These are phyloP conservation scores for Trachelus stipa DNA, from an alignment of 2,888 invertebrate species.

Conservation along the genomic window DNA sequence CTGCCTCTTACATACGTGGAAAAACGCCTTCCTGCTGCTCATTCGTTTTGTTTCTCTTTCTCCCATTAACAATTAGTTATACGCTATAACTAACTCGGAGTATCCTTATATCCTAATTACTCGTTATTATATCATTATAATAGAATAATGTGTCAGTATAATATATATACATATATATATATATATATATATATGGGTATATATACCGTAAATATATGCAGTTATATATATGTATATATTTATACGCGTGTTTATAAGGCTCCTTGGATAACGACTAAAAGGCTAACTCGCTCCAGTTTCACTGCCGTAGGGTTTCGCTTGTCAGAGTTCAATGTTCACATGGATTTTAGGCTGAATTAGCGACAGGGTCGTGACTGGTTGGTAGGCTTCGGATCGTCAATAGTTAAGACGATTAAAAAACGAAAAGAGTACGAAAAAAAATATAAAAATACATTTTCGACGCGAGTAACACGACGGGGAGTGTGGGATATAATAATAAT, in stretches of 20 bases:
- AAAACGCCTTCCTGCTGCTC: background rate
- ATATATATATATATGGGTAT: conserved; percentile 35
- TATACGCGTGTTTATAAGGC: conserved; percentile 53
- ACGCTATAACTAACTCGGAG: conserved; percentile 13
- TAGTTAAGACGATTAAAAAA: background rate
- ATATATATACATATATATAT: conserved; percentile 39
- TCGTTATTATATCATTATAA: conserved; percentile 36
- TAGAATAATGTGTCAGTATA: conserved; percentile 29
- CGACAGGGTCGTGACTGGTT: background rate
- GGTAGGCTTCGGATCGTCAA: background rate
- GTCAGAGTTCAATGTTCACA: background rate
- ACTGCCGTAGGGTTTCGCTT: background rate
- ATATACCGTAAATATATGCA: conserved; percentile 20
- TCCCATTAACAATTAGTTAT: conserved; percentile 31
- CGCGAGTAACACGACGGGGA: conserved; percentile 1
- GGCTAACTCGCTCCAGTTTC: conserved; percentile 44
- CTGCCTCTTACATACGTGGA: background rate
- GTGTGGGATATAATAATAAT: background rate
- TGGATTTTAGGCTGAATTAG: background rate
- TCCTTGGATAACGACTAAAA: conserved; percentile 57
- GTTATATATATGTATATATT: conserved; percentile 34
- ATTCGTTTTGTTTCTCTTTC: conserved; percentile 5
- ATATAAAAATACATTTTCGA: conserved; percentile 1
- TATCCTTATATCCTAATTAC: conserved; percentile 17
- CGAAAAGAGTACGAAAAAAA: conserved; percentile 1